phyloP scores from a whole-genome alignment of 2,113 vertebrate genomes.

The Tachysurus vachellii region DNA sequence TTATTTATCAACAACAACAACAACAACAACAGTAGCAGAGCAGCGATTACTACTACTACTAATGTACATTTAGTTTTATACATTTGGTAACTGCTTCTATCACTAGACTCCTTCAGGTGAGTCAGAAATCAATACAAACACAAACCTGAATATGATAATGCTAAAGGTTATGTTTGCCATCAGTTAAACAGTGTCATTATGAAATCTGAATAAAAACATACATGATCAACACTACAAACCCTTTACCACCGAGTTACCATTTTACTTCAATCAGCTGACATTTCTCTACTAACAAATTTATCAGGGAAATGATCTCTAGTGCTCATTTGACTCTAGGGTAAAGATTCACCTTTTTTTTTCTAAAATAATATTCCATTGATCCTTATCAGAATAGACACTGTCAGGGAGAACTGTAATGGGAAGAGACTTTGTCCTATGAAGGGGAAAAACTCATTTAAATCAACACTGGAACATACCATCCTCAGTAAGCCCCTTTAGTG shows the following conservation, averaged over 20 bases:
- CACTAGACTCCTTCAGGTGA: background rate
- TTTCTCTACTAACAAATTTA: background rate
- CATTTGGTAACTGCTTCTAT: background rate
- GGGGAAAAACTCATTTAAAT: background rate
- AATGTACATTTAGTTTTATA: background rate
- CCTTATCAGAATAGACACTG: background rate
- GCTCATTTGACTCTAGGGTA: background rate
- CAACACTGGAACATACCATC: background rate
- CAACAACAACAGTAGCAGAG: too few relatives aligned
- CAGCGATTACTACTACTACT: too few relatives aligned
- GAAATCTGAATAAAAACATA: background rate
- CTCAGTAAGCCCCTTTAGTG: background rate
- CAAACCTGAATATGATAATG: background rate
- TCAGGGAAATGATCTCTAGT: background rate
- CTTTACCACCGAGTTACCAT: background rate
- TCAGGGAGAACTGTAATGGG: background rate
- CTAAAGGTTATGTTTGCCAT: background rate
- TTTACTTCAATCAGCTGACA: background rate
- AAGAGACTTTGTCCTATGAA: background rate
- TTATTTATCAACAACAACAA: too few relatives aligned
- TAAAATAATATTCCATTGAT: background rate
- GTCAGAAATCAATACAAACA: background rate
- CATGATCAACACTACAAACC: background rate
- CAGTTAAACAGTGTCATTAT: background rate
- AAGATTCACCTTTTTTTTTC: background rate